Conservation (phyloP, 2,113 vertebrate species). For the Notarius lentiginosus region DNA sequence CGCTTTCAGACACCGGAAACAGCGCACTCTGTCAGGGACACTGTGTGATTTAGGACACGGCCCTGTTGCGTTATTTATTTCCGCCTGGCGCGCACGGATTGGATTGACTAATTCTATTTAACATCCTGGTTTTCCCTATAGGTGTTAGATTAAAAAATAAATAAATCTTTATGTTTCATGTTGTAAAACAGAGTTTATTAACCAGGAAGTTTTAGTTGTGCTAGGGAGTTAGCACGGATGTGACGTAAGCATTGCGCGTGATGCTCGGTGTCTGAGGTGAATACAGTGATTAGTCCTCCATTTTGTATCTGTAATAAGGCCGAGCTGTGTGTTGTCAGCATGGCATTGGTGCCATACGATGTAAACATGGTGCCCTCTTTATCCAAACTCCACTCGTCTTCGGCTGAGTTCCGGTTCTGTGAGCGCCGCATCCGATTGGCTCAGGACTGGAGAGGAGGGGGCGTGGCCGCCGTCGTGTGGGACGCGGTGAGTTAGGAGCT, state of each 20-base stretch:
- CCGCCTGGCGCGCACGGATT: neutral
- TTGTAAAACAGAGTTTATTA: neutral
- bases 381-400: conserved; percentile 81
- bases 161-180: no score
- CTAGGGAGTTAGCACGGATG: neutral
- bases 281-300: no score
- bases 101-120: neutral
- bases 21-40: neutral
- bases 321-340: conserved; percentile 50
- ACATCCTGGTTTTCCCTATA: neutral
- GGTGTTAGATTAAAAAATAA: neutral
- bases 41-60: neutral
- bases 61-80: neutral
- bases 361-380: conserved; percentile 66
- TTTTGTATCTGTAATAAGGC: neutral
- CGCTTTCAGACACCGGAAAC: neutral
- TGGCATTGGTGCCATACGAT: conserved; percentile 89
- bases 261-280: neutral
- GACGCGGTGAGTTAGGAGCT: conserved; percentile 80
- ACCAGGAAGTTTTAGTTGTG: neutral
- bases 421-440: conserved; percentile 74
- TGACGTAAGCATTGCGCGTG: neutral
- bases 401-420: conserved; percentile 78
- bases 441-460: conserved; percentile 90
- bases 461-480: conserved; percentile 93